phyloP scores from a whole-genome alignment of 2,113 vertebrate species.

The Elgaria multicarinata region DNA sequence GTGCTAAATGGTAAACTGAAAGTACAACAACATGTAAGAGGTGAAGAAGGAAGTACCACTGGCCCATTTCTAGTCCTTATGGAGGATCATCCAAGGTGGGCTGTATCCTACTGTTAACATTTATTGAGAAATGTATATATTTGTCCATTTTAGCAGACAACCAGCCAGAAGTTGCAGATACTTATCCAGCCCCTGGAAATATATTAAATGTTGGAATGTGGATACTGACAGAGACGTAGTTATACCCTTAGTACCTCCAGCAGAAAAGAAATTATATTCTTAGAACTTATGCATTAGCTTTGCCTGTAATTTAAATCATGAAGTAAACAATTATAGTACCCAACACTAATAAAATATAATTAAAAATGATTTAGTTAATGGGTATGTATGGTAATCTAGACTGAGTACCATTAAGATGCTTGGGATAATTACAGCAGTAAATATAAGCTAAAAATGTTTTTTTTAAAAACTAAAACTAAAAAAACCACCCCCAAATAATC shows the following conservation, averaged over 20 bases:
- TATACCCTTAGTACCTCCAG: not conserved
- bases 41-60: not conserved
- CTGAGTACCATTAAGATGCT: not conserved
- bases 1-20: not conserved
- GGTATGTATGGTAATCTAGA: not conserved
- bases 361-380: not conserved
- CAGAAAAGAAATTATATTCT: not conserved
- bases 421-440: not conserved
- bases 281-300: not conserved
- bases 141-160: not conserved
- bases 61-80: not conserved
- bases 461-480: too few species aligned
- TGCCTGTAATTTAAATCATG: not conserved
- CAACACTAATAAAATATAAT: not conserved
- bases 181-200: not conserved
- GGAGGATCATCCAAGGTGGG: not conserved
- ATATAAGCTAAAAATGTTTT: not conserved
- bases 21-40: not conserved
- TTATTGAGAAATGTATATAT: not conserved
- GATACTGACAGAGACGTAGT: not conserved
- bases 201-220: not conserved
- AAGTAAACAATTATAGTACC: not conserved
- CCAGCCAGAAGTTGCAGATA: not conserved
- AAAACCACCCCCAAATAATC: too few species aligned
- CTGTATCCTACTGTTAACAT: not conserved